Evolutionary conservation across 2,797 vertebrate species (phyloP), one percentile per base, ranked within the genome.

Genomic region (Remorina albescens): DNA sequence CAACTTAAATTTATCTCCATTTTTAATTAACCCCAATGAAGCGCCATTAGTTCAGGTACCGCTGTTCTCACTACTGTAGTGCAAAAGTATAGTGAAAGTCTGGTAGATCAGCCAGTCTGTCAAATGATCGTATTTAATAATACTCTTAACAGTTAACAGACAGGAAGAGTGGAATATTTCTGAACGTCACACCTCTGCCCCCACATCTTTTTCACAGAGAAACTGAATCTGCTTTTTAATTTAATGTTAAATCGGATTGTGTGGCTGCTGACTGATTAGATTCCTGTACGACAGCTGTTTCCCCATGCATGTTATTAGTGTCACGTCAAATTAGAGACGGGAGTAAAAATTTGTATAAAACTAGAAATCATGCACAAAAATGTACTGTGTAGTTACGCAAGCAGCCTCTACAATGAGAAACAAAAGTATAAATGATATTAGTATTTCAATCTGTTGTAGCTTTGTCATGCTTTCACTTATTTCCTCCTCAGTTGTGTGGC

Each of bases 401-500:
- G 50, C 56, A 67, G 80, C 42, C 41, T 44, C 44, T 56, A n/a
- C 21, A 61, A 39, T 54, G 66, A 70, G 21, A 67, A 78, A 11
- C 34, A 74, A n/a, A 72, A 59, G 21, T 67, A 34, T 44, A 59
- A 62, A 30, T n/a, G 8, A 71, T 58, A 60, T 76, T 46, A 63
- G 72, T 19, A 59, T 67, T 60, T 77, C 61, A 74, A 5, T 67
- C 66, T 86, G 54, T 61, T 83, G 42, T 67, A 78, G 83, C 83
- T 81, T 72, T 60, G 83, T 89, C 90, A 90, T 89, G 81, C 82
- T 87, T 91, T 89, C 87, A 77, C 78, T 86, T 81, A 83, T 74
- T 86, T 86, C 83, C 78, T 83, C 75, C 69, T 85, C 71, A 21
- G 56, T 74, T 71, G n/a, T 77, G 71, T 55, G 49, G 67, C 68